phyloP scores from a whole-genome alignment of 2,797 vertebrate species.

The Catamblyrhynchus diadema region DNA sequence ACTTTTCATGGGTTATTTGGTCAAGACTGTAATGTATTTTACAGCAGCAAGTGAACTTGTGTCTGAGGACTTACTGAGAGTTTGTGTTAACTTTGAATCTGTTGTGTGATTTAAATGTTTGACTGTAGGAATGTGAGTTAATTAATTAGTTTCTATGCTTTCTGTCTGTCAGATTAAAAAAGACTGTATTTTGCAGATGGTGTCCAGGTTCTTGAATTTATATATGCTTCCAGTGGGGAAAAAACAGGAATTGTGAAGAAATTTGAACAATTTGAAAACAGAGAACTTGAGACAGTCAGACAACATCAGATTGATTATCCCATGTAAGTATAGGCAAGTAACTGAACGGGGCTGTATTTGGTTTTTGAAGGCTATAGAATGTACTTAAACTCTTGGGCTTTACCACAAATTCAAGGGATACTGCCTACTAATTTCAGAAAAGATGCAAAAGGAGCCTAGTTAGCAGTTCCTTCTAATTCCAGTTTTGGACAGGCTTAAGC shows the following conservation, averaged over 20 bases:
- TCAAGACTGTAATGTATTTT: not conserved
- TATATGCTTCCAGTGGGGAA: slow-evolving; percentile 86
- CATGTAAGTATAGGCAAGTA: slow-evolving; percentile 75
- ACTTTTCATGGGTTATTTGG: not conserved
- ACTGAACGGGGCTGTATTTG: not conserved
- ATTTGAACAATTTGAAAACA: slow-evolving; percentile 81
- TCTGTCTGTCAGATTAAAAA: not conserved
- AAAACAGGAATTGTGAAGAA: slow-evolving; percentile 84
- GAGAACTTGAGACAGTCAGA: slow-evolving; percentile 82
- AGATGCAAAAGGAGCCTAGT: not conserved
- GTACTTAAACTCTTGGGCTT: not conserved
- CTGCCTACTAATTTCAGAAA: not conserved
- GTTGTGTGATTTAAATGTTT: not conserved
- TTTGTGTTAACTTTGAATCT: not conserved
- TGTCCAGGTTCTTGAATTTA: slow-evolving; percentile 82
- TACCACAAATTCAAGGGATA: not conserved
- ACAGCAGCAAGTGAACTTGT: not conserved
- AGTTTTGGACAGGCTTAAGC: not conserved
- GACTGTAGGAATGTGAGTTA: not conserved
- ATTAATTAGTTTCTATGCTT: not conserved
- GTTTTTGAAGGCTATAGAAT: not conserved
- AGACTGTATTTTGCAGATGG: slow-evolving; percentile 73
- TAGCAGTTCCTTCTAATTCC: not conserved
- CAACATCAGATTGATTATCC: slow-evolving; percentile 78
- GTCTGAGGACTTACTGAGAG: not conserved